These are phyloP conservation scores for Atractosteus spatula DNA, from an alignment of 2,113 vertebrate species.

Conservation along the genomic window DNA sequence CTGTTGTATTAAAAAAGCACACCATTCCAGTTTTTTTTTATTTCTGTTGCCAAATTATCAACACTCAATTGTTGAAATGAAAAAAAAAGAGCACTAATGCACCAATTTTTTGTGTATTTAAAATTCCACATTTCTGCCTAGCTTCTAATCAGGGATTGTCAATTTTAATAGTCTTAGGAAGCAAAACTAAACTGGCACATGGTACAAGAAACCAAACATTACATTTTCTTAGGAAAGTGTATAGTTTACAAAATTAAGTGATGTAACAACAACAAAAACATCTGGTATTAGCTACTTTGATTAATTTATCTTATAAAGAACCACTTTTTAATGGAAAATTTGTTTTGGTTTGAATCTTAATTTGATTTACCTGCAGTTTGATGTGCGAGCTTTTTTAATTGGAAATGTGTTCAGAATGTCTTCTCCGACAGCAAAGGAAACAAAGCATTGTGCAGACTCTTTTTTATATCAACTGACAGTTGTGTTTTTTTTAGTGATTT, in stretches of 20 bases:
- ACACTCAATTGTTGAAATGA: no score
- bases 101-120: no score
- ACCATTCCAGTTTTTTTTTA: background rate
- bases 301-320: conserved; percentile 10
- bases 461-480: no score
- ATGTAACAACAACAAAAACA: conserved; percentile 21
- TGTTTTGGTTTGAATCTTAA: background rate
- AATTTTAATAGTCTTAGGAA: conserved; percentile 39
- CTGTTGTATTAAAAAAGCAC: no score
- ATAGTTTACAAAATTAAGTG: conserved; percentile 32
- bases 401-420: conserved; percentile 5
- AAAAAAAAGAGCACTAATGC: no score
- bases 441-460: no score
- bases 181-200: conserved; percentile 36
- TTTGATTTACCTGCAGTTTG: conserved; percentile 2
- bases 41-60: background rate
- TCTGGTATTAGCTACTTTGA: conserved; percentile 4
- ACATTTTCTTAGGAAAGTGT: conserved; percentile 28
- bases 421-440: background rate
- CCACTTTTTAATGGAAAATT: background rate
- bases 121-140: no score
- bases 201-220: conserved; percentile 39
- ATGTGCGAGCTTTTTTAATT: conserved; percentile 2
- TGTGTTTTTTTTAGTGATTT: no score
- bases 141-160: conserved; percentile 47